Base-by-base conservation (phyloP, 2,888 invertebrate species). In the Mylabris sibirica region DNA sequence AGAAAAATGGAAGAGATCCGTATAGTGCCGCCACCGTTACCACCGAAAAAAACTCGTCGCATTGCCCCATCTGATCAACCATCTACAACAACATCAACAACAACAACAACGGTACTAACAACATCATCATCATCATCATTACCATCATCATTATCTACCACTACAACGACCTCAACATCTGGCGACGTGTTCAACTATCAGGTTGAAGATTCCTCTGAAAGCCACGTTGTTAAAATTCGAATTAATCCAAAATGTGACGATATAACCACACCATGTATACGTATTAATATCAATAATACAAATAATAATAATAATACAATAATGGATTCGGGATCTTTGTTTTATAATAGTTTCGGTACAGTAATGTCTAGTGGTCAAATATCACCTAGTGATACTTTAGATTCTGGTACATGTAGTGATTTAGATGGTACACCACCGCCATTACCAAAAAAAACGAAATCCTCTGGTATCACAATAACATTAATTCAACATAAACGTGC, bases 341-440 rank as follows among this genome's bases (percentile, higher is more conserved):
- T 89, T 77, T 91, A 90, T 83, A 86, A 85, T 69, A 87, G 14
- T 57, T 57, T 24, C 14, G 24, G 86, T 76, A 86, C 75, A 30
- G 86, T 91, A 66, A 92, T 92, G 89, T 91, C 92, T 63, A 93
- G 93, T 80, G 94, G 94, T 1, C 94, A 94, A 80, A 92, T 93
- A 79, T 94, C 94, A 35, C 93, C 94, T 0, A 93, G 91, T 79
- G 94, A 94, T 79, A 94, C 93, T 0, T 83, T 94, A 72, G 94
- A 94, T 84, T 94, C 94, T 68, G 94, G 94, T 60, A 94, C 94
- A 41, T 93, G 94, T 85, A 94, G 93, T 82, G 94, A 94, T 84
- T 87, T 94, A 77, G 94, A 94, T 78, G 90, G 90, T 53, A 92
- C 91, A 24, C 91, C 92, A 65, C 89, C 90, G 4, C 91, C 91